Percentiles rank a stretch among this genome's conserved stretches.
These are phyloP conservation scores for Eristalinus aeneus DNA, from an alignment of 2,888 invertebrate species.

Conservation along the genomic window DNA sequence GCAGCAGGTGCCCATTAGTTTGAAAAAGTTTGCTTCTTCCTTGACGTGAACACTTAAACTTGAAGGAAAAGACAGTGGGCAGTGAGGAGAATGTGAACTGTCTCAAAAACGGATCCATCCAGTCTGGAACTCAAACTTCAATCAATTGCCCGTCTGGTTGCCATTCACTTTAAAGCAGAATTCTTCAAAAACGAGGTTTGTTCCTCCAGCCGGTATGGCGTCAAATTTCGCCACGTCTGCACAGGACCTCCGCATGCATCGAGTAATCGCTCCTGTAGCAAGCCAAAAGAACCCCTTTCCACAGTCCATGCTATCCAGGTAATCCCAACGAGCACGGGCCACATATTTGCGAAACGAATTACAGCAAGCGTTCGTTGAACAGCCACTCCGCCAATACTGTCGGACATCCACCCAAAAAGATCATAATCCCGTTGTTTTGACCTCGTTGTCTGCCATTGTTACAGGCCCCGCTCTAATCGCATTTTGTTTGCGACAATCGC, in stretches of 20 bases:
- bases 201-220: no score
- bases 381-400: constrained; percentile 36
- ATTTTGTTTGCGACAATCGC: background rate
- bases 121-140: no score
- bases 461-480: background rate
- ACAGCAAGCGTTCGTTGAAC: constrained; percentile 9
- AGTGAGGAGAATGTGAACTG: background rate
- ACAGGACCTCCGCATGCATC: no score
- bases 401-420: constrained; percentile 44
- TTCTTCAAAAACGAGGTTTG: background rate
- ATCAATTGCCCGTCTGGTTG: background rate
- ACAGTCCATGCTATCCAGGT: background rate
- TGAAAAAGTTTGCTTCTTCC: background rate
- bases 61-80: background rate
- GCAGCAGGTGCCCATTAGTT: background rate
- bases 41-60: background rate
- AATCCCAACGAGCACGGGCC: background rate
- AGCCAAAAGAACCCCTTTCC: constrained; percentile 18
- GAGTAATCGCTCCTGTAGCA: constrained; percentile 44
- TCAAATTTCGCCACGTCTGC: no score
- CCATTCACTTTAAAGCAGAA: background rate
- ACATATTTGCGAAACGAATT: constrained; percentile 48
- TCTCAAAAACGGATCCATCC: no score
- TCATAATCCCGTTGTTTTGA: constrained; percentile 49
- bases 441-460: constrained; percentile 23